A percentile compares a stretch with the other conserved stretches of the same genome.
These are phyloP conservation scores for Eupithecia subumbrata DNA, from an alignment of 2,888 invertebrate species.

Conservation along the genomic window DNA sequence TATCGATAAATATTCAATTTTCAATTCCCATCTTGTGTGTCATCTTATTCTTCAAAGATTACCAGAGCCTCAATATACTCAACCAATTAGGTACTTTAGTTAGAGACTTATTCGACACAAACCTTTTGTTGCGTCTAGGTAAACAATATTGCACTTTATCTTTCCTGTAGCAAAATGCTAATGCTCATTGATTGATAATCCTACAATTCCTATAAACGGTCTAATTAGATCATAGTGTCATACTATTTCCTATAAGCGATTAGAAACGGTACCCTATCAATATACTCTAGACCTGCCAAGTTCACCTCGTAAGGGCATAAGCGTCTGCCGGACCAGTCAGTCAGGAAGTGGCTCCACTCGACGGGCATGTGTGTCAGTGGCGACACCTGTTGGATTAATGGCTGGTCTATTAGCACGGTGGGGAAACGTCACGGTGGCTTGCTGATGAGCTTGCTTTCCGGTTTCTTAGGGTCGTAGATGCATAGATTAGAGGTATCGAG, in stretches of 20 bases:
- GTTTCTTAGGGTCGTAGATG: constrained; percentile 17
- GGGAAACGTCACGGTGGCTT: constrained; percentile 21
- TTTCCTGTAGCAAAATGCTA: background rate
- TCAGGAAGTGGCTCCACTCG: constrained; percentile 39
- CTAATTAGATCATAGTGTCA: constrained; percentile 29
- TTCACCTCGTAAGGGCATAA: constrained; percentile 42
- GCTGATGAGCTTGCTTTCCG: constrained; percentile 27
- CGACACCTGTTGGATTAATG: constrained; percentile 43
- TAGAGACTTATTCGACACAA: background rate
- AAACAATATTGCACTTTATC: background rate
- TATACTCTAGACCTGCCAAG: constrained; percentile 38
- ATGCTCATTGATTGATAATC: constrained; percentile 5
- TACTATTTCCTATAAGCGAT: constrained; percentile 35
- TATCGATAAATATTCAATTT: background rate
- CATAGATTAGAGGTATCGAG: constrained; percentile 14
- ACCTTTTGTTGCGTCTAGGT: background rate
- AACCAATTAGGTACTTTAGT: background rate
- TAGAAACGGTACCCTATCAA: constrained; percentile 43
- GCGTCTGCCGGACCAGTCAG: constrained; percentile 31
- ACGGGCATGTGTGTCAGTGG: constrained; percentile 52
- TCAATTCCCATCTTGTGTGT: background rate
- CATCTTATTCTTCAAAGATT: background rate
- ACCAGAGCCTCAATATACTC: background rate
- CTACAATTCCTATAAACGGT: constrained; percentile 9
- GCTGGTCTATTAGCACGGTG: constrained; percentile 39